A percentile compares a stretch with the other conserved stretches of the same genome.
Conservation (phyloP, 2,113 vertebrate genomes). For the Perognathus longimembris region DNA sequence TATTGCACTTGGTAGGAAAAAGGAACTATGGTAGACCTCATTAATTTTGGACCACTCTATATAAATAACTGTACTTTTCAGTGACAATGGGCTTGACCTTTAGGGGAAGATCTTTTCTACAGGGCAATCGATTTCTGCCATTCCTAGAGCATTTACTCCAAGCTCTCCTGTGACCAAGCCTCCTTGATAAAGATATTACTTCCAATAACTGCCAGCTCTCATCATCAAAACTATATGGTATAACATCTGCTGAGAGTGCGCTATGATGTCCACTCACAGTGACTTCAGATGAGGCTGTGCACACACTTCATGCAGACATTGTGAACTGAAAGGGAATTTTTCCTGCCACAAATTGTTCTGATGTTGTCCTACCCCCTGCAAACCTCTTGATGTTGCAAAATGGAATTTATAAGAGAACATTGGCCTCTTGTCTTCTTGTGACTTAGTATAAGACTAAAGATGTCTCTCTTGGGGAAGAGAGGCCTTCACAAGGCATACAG, state of each 20-base stretch:
- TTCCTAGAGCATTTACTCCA: conserved; percentile 39
- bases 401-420: conserved; percentile 18
- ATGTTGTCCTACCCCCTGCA: not conserved
- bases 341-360: conserved; percentile 25
- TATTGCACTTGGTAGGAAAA: no score
- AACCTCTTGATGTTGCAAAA: conserved; percentile 17
- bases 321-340: not conserved
- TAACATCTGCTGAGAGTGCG: not conserved
- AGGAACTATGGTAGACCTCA: not conserved
- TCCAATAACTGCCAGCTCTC: conserved; percentile 35
- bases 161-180: conserved; percentile 33
- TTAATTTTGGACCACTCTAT: not conserved
- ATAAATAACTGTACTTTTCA: conserved; percentile 44
- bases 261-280: not conserved
- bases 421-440: not conserved
- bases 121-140: not conserved
- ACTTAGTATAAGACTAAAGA: conserved; percentile 5
- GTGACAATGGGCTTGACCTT: conserved; percentile 51
- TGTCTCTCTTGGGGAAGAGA: not conserved
- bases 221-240: not conserved
- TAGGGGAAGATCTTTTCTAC: conserved; percentile 37
- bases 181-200: conserved; percentile 60
- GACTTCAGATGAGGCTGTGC: not conserved
- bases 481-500: not conserved
- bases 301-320: not conserved